A percentile compares a stretch with the other conserved stretches of the same genome.
These are phyloP conservation scores for Mycalesis mineus DNA, from an alignment of 2,888 invertebrate species.

Conservation along the genomic window DNA sequence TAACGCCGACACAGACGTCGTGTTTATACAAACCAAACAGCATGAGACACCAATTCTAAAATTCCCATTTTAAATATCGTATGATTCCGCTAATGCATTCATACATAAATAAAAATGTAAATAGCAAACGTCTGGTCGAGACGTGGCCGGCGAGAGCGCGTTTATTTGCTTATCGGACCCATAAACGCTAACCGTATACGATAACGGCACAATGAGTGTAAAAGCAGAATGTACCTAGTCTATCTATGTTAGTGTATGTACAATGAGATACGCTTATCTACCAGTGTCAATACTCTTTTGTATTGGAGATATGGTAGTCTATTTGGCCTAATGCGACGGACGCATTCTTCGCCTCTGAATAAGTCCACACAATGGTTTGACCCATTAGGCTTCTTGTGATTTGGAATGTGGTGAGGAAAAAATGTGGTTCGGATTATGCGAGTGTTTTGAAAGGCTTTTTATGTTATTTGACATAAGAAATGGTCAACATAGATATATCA, in stretches of 20 bases:
- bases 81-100: conserved; percentile 22
- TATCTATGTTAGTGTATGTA: conserved; percentile 49
- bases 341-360: conserved; percentile 68
- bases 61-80: conserved; percentile 16
- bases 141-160: conserved; percentile 32
- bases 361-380: conserved; percentile 58
- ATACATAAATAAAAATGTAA: conserved; percentile 29
- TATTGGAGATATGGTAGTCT: conserved; percentile 70
- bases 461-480: not conserved
- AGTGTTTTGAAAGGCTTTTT: not conserved
- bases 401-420: conserved; percentile 4
- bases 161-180: conserved; percentile 72
- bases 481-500: not conserved
- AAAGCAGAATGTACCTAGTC: conserved; percentile 49
- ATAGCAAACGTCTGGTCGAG: conserved; percentile 26
- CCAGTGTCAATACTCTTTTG: conserved; percentile 75
- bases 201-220: conserved; percentile 74
- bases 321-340: conserved; percentile 69
- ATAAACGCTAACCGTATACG: conserved; percentile 67
- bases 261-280: conserved; percentile 71
- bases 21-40: conserved; percentile 8
- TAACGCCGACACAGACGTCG: conserved; percentile 1
- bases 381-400: conserved; percentile 46
- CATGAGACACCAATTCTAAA: conserved; percentile 1
- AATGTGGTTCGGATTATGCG: not conserved